Conservation (phyloP, 2,888 invertebrate species). For the Leucophora obtusa region DNA sequence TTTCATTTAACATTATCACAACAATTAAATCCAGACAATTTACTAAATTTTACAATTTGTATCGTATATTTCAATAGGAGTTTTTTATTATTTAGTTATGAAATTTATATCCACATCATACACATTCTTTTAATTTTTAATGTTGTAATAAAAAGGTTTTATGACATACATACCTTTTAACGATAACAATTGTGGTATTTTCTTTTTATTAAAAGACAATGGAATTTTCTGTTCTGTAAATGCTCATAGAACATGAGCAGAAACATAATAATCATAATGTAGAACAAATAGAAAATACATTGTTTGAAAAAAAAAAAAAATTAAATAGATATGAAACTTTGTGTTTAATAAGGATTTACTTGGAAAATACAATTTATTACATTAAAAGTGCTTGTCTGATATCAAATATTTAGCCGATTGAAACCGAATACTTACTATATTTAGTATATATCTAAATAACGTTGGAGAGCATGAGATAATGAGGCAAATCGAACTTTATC, state of each 20-base stretch:
- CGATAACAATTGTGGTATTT: background rate
- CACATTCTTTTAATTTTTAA: background rate
- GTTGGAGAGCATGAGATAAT: too few species aligned
- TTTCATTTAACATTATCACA: background rate
- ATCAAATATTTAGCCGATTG: too few species aligned
- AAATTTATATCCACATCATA: background rate
- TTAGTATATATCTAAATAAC: too few species aligned
- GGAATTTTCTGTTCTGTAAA: background rate
- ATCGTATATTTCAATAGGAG: background rate
- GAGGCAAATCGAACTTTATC: too few species aligned
- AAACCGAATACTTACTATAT: too few species aligned
- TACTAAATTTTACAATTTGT: background rate
- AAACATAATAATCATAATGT: background rate
- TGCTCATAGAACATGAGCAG: background rate
- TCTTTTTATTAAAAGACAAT: background rate
- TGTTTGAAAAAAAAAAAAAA: too few species aligned
- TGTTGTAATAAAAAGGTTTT: background rate
- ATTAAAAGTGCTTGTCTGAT: too few species aligned
- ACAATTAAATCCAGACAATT: background rate
- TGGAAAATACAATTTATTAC: too few species aligned
- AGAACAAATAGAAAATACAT: too few species aligned
- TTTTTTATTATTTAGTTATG: background rate
- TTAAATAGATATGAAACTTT: background rate
- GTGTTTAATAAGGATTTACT: background rate
- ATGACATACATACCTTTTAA: background rate